These are phyloP conservation scores for Cactoblastis cactorum DNA, from an alignment of 2,888 invertebrate species.

Conservation along the genomic window DNA sequence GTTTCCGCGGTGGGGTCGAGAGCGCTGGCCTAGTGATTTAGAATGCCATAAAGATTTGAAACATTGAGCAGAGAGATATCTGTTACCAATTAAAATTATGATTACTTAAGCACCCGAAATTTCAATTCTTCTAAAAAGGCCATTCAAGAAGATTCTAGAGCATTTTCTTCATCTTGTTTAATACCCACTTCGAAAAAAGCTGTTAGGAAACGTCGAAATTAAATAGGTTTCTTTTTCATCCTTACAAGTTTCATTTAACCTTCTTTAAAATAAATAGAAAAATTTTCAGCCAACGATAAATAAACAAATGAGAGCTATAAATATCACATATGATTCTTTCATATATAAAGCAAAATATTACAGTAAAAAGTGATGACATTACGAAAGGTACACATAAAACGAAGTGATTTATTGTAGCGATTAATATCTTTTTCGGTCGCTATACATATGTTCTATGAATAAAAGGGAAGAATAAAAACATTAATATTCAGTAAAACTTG, in stretches of 20 bases:
- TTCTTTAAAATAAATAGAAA: too few species aligned
- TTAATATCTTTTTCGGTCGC: neutral
- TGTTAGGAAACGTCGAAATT: too few species aligned
- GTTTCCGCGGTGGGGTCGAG: constrained; percentile 3
- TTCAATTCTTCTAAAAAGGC: neutral
- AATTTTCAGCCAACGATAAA: too few species aligned
- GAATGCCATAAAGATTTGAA: neutral
- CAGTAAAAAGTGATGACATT: neutral
- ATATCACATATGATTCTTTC: too few species aligned
- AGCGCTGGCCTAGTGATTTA: neutral
- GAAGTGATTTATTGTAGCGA: neutral
- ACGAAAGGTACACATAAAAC: neutral
- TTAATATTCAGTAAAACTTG: too few species aligned
- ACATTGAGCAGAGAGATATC: neutral
- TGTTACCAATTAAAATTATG: neutral
- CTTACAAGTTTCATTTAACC: too few species aligned
- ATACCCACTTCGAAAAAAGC: too few species aligned
- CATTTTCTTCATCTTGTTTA: too few species aligned
- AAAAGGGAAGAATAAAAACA: neutral
- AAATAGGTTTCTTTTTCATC: too few species aligned
- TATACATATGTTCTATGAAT: neutral
- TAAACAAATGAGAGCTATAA: neutral
- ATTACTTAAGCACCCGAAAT: neutral
- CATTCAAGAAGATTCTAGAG: neutral
- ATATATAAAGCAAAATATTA: neutral